Evolutionary conservation across 1,140 invertebrate species (phyloP).

Genomic region (Asbolus verrucosus): DNA sequence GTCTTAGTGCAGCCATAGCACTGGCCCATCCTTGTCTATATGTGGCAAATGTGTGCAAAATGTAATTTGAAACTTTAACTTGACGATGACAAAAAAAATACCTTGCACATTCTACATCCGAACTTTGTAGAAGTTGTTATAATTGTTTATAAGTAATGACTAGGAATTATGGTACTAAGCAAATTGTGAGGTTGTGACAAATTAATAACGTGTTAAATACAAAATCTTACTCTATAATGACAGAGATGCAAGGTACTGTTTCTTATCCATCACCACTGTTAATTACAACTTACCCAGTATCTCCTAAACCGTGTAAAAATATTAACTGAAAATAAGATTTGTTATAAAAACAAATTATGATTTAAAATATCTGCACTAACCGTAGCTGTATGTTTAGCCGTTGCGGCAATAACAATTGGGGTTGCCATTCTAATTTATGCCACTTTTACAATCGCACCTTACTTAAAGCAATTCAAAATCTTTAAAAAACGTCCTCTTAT

Average conservation of each 20-base stretch:
- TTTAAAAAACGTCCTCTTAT: too few species aligned
- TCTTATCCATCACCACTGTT: not conserved
- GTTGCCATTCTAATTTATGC: conserved; percentile 65
- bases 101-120: too few species aligned
- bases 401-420: conserved; percentile 81
- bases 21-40: conserved; percentile 93
- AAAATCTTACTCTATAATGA: too few species aligned
- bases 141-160: too few species aligned
- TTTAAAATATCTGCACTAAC: conserved; percentile 68
- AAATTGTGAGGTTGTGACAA: too few species aligned
- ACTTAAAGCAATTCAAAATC: too few species aligned
- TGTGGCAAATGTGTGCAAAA: not conserved
- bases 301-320: conserved; percentile 76
- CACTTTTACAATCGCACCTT: too few species aligned
- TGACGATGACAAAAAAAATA: too few species aligned
- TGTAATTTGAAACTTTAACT: not conserved
- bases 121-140: too few species aligned
- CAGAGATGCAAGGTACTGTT: too few species aligned
- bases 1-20: conserved; percentile 81
- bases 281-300: conserved; percentile 77
- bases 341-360: conserved; percentile 53
- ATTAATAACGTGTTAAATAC: too few species aligned
- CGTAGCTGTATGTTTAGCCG: conserved; percentile 82
- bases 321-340: conserved; percentile 72
- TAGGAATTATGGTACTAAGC: too few species aligned